Conservation (phyloP, 2,888 invertebrate species). For the Drosophila tanythrix region DNA sequence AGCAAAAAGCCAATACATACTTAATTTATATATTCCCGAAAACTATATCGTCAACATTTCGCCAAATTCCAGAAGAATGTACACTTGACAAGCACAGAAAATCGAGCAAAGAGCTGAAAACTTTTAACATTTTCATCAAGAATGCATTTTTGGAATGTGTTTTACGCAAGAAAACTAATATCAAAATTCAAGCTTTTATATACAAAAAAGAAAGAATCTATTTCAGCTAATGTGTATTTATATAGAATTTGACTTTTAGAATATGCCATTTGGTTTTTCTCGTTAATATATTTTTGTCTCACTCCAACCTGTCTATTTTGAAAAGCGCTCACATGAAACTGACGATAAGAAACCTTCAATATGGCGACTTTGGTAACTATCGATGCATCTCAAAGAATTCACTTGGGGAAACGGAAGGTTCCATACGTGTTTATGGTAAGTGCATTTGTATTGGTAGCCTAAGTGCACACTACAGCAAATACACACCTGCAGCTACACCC, state of each 20-base stretch:
- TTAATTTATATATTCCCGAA: slow-evolving; percentile 17
- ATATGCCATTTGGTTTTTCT: slow-evolving; percentile 9
- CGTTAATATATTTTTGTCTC: slow-evolving; percentile 17
- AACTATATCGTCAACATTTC: slow-evolving; percentile 7
- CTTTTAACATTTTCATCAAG: neutral
- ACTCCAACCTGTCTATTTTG: slow-evolving; percentile 39
- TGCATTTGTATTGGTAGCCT: slow-evolving; percentile 79
- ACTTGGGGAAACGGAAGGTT: slow-evolving; percentile 96
- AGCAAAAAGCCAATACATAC: slow-evolving; percentile 1
- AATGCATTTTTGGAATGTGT: neutral
- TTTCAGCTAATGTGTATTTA: neutral
- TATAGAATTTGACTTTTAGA: slow-evolving; percentile 8
- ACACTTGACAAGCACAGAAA: neutral
- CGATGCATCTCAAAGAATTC: slow-evolving; percentile 97
- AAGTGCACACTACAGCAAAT: slow-evolving; percentile 75
- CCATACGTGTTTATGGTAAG: slow-evolving; percentile 95
- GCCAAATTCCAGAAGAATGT: neutral
- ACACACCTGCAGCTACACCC: slow-evolving; percentile 6
- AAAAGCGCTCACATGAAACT: slow-evolving; percentile 93
- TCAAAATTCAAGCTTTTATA: neutral
- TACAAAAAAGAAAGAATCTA: neutral
- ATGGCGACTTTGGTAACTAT: slow-evolving; percentile 95
- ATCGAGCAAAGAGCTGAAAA: neutral
- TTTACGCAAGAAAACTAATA: neutral
- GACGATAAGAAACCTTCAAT: slow-evolving; percentile 92